Evolutionary conservation across 2,888 invertebrate genomes (phyloP), one percentile per base, ranked within the genome.

Genomic region (Lycaena phlaeas): DNA sequence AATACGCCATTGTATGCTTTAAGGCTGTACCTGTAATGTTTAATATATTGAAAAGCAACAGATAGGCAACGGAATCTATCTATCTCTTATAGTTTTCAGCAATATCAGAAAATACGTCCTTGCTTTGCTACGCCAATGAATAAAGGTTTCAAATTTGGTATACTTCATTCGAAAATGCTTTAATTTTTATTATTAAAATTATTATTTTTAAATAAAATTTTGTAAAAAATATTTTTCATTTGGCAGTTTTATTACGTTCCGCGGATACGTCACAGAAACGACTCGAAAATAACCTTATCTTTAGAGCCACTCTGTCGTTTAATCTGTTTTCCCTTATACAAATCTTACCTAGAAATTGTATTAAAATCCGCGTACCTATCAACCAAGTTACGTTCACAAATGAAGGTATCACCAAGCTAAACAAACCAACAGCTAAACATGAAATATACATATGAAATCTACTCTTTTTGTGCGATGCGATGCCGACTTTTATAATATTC

Each of bases 401-500:
- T 34, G 12, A 34, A 34, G 11, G 34, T 34, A 22, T 34, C 17
- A 34, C 18, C 18, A 34, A 18, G 18, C 34, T 18, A 18, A 31
- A 15, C 4, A 12, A 34, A 22, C 17, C 34, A 34, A 34, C 34
- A 34, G 34, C 34, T 15, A 31, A 34, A 34, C 22, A 34, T 34
- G 34, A 22, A 18, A 22, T n/a, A n/a, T n/a, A n/a, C 22, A 9
- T 22, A 31, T 40, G 17, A 40, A 40, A 39, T 53, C 77, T 82
- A 81, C 72, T 56, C 56, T 56, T 52, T 79, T 82, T 81, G 82
- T 82, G 82, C 81, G 77, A 77, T 56, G 54, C 61, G 71, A 73
- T 68, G 68, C 65, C 72, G 78, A 78, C 76, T 60, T 57, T 64
- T 65, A 58, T 62, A 57, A 59, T 50, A 54, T 17, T 9, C 18